A percentile compares a stretch with the other conserved stretches of the same genome.
phyloP scores from a whole-genome alignment of 2,113 vertebrate genomes.

The Dolichotis patagonum region DNA sequence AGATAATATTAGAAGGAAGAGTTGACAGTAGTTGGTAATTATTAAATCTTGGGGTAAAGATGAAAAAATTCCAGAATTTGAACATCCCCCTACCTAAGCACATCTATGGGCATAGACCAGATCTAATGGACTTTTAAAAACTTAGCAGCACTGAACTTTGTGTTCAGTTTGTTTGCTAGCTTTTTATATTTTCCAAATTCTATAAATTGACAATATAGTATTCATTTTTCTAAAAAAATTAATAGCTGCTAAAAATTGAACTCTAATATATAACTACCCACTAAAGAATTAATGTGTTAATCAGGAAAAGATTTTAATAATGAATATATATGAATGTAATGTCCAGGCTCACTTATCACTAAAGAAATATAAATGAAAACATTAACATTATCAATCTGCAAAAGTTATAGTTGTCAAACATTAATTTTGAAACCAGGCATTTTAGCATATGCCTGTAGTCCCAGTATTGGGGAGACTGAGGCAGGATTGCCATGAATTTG shows the following conservation, averaged over 20 bases:
- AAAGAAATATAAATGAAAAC: background rate
- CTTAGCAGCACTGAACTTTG: background rate
- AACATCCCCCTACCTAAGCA: background rate
- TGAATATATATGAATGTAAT: background rate
- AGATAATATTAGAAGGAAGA: background rate
- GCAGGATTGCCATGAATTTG: background rate
- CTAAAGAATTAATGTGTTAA: background rate
- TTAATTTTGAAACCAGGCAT: background rate
- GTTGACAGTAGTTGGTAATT: background rate
- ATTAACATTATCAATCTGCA: background rate
- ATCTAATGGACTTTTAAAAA: background rate
- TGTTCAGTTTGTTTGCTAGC: background rate
- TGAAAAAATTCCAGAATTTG: background rate
- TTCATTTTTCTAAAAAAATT: background rate
- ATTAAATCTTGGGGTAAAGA: background rate
- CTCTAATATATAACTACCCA: background rate
- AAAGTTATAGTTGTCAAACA: background rate
- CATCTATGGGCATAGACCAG: background rate
- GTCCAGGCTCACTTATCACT: background rate
- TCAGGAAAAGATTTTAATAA: background rate
- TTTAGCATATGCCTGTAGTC: background rate
- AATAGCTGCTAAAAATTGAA: background rate
- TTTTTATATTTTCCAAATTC: background rate
- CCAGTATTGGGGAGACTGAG: background rate
- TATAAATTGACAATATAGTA: background rate